phyloP scores from a whole-genome alignment of 2,113 vertebrate species.

The Urocynchramus pylzowi region DNA sequence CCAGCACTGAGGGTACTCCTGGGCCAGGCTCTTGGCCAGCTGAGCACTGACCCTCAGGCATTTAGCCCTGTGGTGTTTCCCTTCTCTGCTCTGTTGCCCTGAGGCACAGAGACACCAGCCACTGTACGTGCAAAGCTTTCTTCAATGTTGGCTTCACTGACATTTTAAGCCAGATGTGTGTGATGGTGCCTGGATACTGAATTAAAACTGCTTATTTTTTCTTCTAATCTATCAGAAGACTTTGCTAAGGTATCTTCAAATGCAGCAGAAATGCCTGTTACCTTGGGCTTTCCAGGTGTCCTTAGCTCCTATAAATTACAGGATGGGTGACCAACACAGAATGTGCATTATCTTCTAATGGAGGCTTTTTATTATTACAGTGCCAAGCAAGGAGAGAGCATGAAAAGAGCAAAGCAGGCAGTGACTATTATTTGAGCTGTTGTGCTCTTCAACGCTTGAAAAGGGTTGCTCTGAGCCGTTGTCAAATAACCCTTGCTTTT shows the following conservation, averaged over 20 bases:
- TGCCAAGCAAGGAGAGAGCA: background rate
- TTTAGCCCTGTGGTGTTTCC: background rate
- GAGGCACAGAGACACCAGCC: background rate
- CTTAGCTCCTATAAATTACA: background rate
- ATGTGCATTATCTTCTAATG: background rate
- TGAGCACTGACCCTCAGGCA: background rate
- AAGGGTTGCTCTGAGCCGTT: background rate
- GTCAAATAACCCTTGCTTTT: background rate
- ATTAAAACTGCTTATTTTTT: background rate
- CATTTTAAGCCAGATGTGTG: background rate
- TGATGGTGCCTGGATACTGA: background rate
- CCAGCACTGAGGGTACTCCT: background rate
- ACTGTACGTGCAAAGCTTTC: background rate
- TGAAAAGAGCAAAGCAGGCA: slow-evolving; percentile 12
- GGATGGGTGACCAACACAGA: background rate
- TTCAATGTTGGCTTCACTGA: background rate
- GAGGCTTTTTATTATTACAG: background rate
- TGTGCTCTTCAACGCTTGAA: background rate
- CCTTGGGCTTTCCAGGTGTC: background rate
- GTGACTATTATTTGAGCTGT: background rate
- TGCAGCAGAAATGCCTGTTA: background rate
- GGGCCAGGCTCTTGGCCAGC: background rate
- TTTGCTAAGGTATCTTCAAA: background rate
- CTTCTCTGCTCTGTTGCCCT: background rate
- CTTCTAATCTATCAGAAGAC: background rate